Percentiles rank a stretch among this genome's conserved stretches.
These are phyloP conservation scores for Medauroidea extradentata DNA, from an alignment of 1,140 invertebrate genomes.

Conservation along the genomic window DNA sequence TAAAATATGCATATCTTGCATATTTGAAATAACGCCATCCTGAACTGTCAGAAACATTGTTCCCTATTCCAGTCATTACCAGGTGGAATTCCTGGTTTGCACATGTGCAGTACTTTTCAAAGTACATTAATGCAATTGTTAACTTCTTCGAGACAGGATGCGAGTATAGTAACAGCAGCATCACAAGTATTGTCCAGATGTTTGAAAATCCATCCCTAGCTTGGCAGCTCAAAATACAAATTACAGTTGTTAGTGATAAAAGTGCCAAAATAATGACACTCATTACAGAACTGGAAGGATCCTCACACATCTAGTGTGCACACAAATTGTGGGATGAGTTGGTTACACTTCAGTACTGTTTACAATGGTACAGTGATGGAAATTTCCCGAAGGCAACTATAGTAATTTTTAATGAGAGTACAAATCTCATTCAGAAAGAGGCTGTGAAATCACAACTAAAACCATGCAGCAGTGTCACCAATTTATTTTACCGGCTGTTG, in stretches of 20 bases:
- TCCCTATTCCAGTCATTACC: slow-evolving; percentile 1
- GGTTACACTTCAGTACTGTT: too few species aligned
- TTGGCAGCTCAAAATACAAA: neutral
- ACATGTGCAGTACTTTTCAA: neutral
- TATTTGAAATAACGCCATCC: neutral
- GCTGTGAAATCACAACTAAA: too few species aligned
- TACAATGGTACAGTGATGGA: too few species aligned
- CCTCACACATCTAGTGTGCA: neutral
- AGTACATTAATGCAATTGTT: neutral
- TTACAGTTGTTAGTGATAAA: neutral
- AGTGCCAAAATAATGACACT: neutral
- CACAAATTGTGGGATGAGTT: slow-evolving; percentile 1
- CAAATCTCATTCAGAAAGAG: too few species aligned
- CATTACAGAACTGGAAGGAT: neutral
- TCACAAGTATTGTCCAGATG: neutral
- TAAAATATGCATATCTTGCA: neutral
- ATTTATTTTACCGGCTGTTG: too few species aligned
- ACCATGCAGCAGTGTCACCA: too few species aligned
- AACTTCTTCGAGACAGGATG: neutral
- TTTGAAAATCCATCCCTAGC: neutral
- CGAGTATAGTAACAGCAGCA: neutral
- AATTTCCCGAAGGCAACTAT: too few species aligned
- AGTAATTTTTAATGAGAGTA: too few species aligned
- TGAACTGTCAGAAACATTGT: neutral
- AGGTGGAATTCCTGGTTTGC: slow-evolving; percentile 1